phyloP scores from a whole-genome alignment of 2,888 invertebrate genomes.

The Stenurella melanura region DNA sequence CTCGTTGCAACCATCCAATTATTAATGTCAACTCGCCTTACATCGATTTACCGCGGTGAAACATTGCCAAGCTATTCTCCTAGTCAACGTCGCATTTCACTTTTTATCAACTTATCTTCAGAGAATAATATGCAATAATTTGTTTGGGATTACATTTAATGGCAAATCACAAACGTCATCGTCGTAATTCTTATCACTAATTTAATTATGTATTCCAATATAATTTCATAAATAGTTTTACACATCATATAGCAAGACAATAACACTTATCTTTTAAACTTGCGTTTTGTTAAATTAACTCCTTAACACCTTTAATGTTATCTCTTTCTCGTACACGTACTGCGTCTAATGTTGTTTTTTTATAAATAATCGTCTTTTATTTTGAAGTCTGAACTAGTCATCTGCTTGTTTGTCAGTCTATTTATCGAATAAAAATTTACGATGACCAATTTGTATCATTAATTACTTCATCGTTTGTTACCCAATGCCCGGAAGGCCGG shows the following conservation, averaged over 20 bases:
- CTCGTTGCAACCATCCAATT: neutral
- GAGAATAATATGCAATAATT: neutral
- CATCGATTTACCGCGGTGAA: constrained; percentile 6
- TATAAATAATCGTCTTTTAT: neutral
- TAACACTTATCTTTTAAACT: neutral
- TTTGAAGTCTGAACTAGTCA: neutral
- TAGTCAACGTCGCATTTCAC: constrained; percentile 5
- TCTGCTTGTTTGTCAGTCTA: neutral
- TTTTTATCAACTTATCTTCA: constrained; percentile 1
- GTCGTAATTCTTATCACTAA: neutral
- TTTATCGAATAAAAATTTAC: too few relatives aligned
- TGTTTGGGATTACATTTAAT: neutral
- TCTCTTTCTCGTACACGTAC: neutral
- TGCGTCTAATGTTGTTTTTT: too few relatives aligned
- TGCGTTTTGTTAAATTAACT: neutral
- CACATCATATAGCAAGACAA: neutral
- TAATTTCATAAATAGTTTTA: neutral
- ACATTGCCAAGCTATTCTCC: neutral
- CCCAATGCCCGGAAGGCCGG: too few relatives aligned
- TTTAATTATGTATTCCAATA: neutral
- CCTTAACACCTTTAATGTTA: neutral
- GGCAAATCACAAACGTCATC: neutral
- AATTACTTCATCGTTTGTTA: too few relatives aligned
- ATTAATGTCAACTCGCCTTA: neutral
- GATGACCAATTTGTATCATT: too few relatives aligned